phyloP scores from a whole-genome alignment of 2,113 vertebrate species.

The Pantherophis guttatus region DNA sequence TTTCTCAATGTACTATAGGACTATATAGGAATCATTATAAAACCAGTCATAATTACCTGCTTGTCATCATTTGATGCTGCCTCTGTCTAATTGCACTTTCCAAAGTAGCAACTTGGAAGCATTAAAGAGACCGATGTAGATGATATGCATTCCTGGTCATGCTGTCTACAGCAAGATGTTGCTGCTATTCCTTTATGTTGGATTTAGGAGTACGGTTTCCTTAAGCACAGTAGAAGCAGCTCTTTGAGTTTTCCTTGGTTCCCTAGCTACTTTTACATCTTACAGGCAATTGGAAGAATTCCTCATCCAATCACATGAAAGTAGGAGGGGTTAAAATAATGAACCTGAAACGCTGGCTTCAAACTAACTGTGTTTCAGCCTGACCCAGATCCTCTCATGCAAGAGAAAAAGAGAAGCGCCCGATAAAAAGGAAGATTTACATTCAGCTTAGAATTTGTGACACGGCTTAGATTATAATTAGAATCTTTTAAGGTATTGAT shows the following conservation, averaged over 20 bases:
- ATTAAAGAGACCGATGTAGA: background rate
- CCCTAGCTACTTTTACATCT: slow-evolving; percentile 31
- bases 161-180: background rate
- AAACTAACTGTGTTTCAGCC: slow-evolving; percentile 7
- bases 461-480: background rate
- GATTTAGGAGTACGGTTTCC: background rate
- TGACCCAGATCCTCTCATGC: slow-evolving; percentile 9
- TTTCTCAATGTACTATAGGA: background rate
- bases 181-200: background rate
- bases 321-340: slow-evolving; percentile 39
- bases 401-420: background rate
- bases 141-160: background rate
- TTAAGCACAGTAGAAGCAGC: background rate
- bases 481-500: background rate
- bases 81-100: background rate
- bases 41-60: slow-evolving; percentile 25
- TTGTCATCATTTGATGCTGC: background rate
- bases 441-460: background rate
- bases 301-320: slow-evolving; percentile 38
- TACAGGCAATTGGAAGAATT: slow-evolving; percentile 32
- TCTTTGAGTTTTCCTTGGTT: background rate
- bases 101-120: background rate
- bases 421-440: slow-evolving; percentile 3
- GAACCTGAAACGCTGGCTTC: slow-evolving; percentile 35
- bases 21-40: background rate